Conservation (phyloP, 2,113 vertebrate genomes). For the Hypanus sabinus region DNA sequence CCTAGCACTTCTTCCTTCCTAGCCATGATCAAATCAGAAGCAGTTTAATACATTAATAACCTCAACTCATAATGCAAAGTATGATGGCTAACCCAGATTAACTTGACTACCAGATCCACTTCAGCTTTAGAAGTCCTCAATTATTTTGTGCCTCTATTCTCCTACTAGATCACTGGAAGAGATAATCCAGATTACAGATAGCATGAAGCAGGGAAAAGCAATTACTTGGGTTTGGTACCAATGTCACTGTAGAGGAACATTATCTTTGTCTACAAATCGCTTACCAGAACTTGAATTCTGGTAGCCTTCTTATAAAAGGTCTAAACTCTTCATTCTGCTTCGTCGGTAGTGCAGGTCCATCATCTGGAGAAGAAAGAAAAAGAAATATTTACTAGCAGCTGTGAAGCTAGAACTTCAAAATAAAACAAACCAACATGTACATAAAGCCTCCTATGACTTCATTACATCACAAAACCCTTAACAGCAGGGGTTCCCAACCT, state of each 20-base stretch:
- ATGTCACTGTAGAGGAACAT: background rate
- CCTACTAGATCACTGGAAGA: too few relatives aligned
- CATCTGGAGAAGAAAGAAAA: constrained; percentile 61
- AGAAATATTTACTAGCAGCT: background rate
- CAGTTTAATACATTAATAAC: background rate
- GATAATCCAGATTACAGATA: background rate
- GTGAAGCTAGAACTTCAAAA: background rate
- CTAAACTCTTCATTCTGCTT: constrained; percentile 98
- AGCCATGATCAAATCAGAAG: background rate
- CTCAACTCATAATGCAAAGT: background rate
- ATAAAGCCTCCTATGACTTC: background rate
- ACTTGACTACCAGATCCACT: background rate
- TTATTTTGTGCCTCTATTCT: too few relatives aligned
- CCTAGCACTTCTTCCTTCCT: background rate
- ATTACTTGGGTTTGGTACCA: background rate
- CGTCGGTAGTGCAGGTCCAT: constrained; percentile 88
- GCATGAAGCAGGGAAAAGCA: background rate
- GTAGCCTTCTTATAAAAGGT: constrained; percentile 94
- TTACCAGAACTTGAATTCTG: constrained; percentile 98
- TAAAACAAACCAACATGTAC: background rate
- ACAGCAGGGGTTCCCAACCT: background rate
- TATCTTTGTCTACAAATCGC: constrained; percentile 41
- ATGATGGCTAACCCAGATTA: background rate
- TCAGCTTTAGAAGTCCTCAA: too few relatives aligned
- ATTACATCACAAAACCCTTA: background rate